phyloP scores from a whole-genome alignment of 2,888 invertebrate genomes.

The Macaria notata region DNA sequence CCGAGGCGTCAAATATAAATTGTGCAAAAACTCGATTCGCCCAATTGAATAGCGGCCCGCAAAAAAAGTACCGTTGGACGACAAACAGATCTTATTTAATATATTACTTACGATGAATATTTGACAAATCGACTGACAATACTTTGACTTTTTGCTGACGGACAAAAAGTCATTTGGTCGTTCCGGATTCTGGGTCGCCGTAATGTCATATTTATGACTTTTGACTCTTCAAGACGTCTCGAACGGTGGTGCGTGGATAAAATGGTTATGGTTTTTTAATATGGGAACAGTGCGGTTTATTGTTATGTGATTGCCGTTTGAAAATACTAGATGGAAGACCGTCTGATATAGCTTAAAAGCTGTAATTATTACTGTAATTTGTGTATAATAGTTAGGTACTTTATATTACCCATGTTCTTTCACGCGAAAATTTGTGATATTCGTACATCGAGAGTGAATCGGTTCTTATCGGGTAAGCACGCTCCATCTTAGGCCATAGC shows the following conservation, averaged over 20 bases:
- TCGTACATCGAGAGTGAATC: too few species aligned
- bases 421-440: too few species aligned
- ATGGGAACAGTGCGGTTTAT: slow-evolving; percentile 29
- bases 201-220: slow-evolving; percentile 28
- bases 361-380: too few species aligned
- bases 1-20: slow-evolving; percentile 33
- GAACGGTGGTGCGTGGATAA: slow-evolving; percentile 30
- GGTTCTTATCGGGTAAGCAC: too few species aligned
- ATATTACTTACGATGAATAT: slow-evolving; percentile 51
- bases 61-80: slow-evolving; percentile 45
- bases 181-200: slow-evolving; percentile 32
- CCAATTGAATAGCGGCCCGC: slow-evolving; percentile 30
- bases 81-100: slow-evolving; percentile 56
- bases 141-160: slow-evolving; percentile 28
- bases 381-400: too few species aligned
- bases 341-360: too few species aligned
- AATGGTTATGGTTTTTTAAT: slow-evolving; percentile 34
- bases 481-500: slow-evolving; percentile 5
- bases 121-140: slow-evolving; percentile 42
- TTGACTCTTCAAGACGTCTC: background rate
- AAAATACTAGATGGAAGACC: too few species aligned
- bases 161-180: slow-evolving; percentile 33
- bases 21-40: slow-evolving; percentile 37
- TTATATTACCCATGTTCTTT: too few species aligned
- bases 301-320: slow-evolving; percentile 20